phyloP scores from a whole-genome alignment of 2,888 invertebrate species.

The Stenichneumon culpator region DNA sequence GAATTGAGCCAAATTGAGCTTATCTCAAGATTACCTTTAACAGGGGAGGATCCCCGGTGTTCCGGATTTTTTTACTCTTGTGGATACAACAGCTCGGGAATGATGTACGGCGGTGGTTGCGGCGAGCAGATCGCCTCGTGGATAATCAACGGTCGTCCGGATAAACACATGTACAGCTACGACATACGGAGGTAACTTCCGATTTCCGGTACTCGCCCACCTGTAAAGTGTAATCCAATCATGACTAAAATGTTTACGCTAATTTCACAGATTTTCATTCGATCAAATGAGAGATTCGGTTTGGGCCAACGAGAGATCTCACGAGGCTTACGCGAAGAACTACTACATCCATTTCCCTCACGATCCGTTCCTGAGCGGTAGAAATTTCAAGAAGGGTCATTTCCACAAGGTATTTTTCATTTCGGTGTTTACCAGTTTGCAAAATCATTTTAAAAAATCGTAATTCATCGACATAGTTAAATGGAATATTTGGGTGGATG shows the following conservation, averaged over 20 bases:
- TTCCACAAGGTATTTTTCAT: slow-evolving; percentile 87
- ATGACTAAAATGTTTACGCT: slow-evolving; percentile 1
- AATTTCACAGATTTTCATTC: slow-evolving; percentile 88
- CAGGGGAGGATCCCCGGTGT: slow-evolving; percentile 84
- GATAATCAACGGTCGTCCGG: slow-evolving; percentile 93
- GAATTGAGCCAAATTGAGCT: neutral
- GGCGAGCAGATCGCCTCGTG: slow-evolving; percentile 94
- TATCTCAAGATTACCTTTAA: slow-evolving; percentile 30
- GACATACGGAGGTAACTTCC: slow-evolving; percentile 89
- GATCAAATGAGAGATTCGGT: slow-evolving; percentile 89
- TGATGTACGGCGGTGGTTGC: slow-evolving; percentile 96
- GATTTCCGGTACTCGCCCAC: neutral
- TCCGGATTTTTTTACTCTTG: slow-evolving; percentile 93
- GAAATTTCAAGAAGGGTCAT: slow-evolving; percentile 90
- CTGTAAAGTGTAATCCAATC: slow-evolving; percentile 10
- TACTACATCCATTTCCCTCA: slow-evolving; percentile 93
- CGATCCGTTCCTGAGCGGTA: slow-evolving; percentile 93
- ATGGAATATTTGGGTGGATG: slow-evolving; percentile 13
- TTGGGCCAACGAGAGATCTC: slow-evolving; percentile 94
- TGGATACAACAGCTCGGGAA: slow-evolving; percentile 96
- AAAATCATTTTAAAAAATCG: neutral
- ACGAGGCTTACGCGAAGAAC: slow-evolving; percentile 96
- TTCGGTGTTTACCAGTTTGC: neutral
- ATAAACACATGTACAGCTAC: slow-evolving; percentile 94
- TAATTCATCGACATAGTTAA: slow-evolving; percentile 14